A percentile compares a stretch with the other conserved stretches of the same genome.
Conservation (phyloP, 2,888 invertebrate genomes). For the Eledona agricola region DNA sequence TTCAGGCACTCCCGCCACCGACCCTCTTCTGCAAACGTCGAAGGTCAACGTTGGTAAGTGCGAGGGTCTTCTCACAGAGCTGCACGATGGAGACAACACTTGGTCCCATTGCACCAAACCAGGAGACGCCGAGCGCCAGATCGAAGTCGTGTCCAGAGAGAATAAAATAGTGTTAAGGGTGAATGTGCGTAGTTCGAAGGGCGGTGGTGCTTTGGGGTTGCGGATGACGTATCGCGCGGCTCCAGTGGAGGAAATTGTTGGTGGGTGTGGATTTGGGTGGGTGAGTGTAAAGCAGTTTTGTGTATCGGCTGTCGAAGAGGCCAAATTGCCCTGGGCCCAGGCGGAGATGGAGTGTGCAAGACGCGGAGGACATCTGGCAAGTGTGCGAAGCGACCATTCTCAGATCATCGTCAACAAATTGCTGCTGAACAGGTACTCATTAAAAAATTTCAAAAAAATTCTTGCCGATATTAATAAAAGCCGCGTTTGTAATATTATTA, state of each 20-base stretch:
- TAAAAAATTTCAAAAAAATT: too few species aligned
- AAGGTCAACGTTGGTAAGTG: conserved; percentile 60
- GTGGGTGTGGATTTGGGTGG: conserved; percentile 77
- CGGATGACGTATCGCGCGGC: conserved; percentile 73
- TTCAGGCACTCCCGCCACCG: conserved; percentile 43
- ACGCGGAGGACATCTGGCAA: conserved; percentile 74
- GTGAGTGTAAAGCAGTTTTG: conserved; percentile 74
- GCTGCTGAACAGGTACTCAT: conserved; percentile 73
- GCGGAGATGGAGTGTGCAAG: conserved; percentile 73
- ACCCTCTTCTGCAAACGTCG: conserved; percentile 43
- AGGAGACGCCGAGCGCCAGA: conserved; percentile 67
- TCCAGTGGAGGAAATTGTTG: conserved; percentile 69
- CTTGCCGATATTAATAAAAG: too few species aligned
- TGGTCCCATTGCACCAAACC: conserved; percentile 71
- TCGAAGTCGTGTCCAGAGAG: conserved; percentile 69
- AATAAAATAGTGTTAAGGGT: conserved; percentile 66
- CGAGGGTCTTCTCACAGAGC: conserved; percentile 67
- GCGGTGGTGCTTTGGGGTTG: conserved; percentile 54
- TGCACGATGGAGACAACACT: conserved; percentile 67
- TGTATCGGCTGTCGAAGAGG: conserved; percentile 69
- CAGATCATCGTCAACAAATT: conserved; percentile 72
- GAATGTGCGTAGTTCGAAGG: conserved; percentile 47
- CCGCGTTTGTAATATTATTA: too few species aligned
- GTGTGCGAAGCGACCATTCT: conserved; percentile 71
- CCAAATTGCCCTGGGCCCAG: conserved; percentile 70